Conservation (phyloP, 1,140 invertebrate species). For the Drosophila serrata region DNA sequence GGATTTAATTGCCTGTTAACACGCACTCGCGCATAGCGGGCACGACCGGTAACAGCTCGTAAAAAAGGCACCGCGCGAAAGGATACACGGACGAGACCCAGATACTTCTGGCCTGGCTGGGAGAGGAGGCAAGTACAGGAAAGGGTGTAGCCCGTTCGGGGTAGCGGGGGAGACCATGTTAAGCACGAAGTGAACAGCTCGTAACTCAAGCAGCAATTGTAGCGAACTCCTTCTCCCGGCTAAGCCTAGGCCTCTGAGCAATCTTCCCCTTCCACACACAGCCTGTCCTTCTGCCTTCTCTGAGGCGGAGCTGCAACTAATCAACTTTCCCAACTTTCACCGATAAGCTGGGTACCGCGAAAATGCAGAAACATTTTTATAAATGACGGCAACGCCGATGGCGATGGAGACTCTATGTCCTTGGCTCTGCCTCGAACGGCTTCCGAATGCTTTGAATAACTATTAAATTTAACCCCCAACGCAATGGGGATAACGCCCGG, state of each 20-base stretch:
- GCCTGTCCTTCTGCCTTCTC: no score
- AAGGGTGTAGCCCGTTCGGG: background rate
- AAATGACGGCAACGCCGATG: background rate
- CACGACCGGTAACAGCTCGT: conserved; percentile 74
- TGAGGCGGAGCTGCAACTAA: conserved; percentile 23
- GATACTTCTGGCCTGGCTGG: background rate
- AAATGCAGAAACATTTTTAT: conserved; percentile 33
- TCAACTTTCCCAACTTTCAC: conserved; percentile 29
- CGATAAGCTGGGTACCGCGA: conserved; percentile 42
- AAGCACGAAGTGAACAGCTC: conserved; percentile 76
- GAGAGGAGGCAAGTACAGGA: background rate
- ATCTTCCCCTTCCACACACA: no score
- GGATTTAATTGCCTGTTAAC: conserved; percentile 84
- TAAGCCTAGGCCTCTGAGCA: background rate
- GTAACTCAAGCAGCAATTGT: conserved; percentile 73
- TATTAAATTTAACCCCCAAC: conserved; percentile 36
- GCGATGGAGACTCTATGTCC: background rate
- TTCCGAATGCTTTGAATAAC: conserved; percentile 41
- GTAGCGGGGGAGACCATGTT: conserved; percentile 47
- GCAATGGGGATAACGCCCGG: conserved; percentile 3
- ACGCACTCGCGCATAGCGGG: conserved; percentile 78
- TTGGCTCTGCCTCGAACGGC: no score
- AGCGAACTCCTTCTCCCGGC: background rate
- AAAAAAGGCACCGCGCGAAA: conserved; percentile 53
- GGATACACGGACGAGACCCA: conserved; percentile 6